Percentiles rank a stretch among this genome's conserved stretches.
Conservation (phyloP, 2,888 invertebrate species). For the Mesopsocus fuscifrons region DNA sequence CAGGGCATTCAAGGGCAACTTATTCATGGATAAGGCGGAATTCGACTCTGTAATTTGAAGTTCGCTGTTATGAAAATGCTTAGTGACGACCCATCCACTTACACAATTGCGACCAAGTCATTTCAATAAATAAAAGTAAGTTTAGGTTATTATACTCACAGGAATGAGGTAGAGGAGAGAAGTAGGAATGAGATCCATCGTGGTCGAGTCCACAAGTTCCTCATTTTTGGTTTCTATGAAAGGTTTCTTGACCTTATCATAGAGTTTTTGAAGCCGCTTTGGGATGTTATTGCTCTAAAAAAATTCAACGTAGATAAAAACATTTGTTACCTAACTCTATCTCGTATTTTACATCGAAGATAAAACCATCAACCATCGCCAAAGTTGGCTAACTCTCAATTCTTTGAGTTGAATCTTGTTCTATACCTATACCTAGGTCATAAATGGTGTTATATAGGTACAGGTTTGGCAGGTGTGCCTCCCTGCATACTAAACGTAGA, state of each 20-base stretch:
- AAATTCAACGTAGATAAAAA: neutral
- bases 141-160: neutral
- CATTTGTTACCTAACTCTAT: neutral
- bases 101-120: too few species aligned
- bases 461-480: too few species aligned
- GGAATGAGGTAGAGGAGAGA: constrained; percentile 2
- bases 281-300: constrained; percentile 1
- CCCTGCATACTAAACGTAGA: too few species aligned
- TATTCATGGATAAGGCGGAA: too few species aligned
- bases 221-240: neutral
- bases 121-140: neutral
- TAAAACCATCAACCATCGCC: neutral
- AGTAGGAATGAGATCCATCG: neutral
- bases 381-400: too few species aligned
- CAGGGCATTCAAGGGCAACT: too few species aligned
- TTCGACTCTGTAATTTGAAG: too few species aligned
- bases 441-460: too few species aligned
- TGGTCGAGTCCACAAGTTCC: neutral
- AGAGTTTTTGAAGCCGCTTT: constrained; percentile 3
- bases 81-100: too few species aligned
- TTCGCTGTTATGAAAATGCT: too few species aligned
- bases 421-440: too few species aligned
- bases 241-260: neutral
- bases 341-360: neutral
- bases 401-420: neutral